Conservation (phyloP, 2,888 invertebrate species). For the Tipula lateralis region DNA sequence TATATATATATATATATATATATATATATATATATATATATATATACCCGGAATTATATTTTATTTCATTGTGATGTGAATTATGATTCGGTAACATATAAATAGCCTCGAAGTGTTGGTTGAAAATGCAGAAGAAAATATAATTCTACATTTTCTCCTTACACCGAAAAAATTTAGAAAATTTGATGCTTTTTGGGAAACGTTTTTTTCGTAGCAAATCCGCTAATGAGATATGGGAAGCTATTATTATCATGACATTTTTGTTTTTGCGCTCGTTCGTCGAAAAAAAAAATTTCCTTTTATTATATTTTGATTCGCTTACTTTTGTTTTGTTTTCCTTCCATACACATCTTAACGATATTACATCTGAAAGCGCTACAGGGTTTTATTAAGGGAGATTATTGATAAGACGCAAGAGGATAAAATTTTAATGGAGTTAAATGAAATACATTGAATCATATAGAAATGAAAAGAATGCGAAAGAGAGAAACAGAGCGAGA, state of each 20-base stretch:
- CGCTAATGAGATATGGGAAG: slow-evolving; percentile 19
- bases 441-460: background rate
- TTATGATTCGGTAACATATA: too few relatives aligned
- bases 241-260: slow-evolving; percentile 19
- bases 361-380: background rate
- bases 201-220: too few relatives aligned
- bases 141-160: too few relatives aligned
- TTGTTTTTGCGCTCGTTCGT: background rate
- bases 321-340: background rate
- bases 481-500: background rate
- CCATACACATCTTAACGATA: background rate
- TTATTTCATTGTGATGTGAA: too few relatives aligned
- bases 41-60: too few relatives aligned
- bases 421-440: slow-evolving; percentile 3
- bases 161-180: too few relatives aligned
- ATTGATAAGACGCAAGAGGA: slow-evolving; percentile 6
- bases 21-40: too few relatives aligned
- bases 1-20: too few relatives aligned
- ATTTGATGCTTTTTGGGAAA: too few relatives aligned
- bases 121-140: too few relatives aligned
- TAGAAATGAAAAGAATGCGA: background rate
- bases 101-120: too few relatives aligned
- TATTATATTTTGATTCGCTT: background rate
- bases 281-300: too few relatives aligned
- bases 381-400: slow-evolving; percentile 19